phyloP scores from a whole-genome alignment of 2,888 invertebrate species.

The Ellobium chinense region DNA sequence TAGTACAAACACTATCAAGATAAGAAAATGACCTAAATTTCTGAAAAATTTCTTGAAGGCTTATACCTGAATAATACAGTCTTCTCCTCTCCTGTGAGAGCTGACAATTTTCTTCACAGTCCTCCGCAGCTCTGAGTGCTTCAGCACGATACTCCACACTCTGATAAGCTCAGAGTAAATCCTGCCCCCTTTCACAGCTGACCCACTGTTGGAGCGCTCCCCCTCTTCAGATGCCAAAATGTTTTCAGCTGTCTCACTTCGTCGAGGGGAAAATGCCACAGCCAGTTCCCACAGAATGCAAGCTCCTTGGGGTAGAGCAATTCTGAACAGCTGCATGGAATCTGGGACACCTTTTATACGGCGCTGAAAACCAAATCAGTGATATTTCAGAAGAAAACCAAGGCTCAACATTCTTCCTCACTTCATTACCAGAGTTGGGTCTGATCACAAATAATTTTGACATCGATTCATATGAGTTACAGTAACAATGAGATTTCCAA shows the following conservation, averaged over 20 bases:
- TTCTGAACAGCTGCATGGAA: conserved; percentile 20
- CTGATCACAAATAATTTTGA: no score
- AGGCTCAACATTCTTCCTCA: no score
- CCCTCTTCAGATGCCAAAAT: conserved; percentile 55
- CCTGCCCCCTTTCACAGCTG: conserved; percentile 57
- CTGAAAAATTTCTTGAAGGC: background rate
- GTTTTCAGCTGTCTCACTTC: conserved; percentile 62
- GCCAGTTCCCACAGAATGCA: conserved; percentile 72
- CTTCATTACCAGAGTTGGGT: no score
- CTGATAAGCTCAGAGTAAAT: conserved; percentile 70
- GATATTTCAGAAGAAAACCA: no score
- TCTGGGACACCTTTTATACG: conserved; percentile 10
- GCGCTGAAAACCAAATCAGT: no score
- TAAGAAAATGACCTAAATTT: background rate
- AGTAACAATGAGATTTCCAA: no score
- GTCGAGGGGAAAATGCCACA: conserved; percentile 67
- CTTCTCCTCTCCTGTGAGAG: conserved; percentile 66
- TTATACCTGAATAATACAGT: conserved; percentile 56
- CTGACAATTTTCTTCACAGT: conserved; percentile 58
- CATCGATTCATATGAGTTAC: no score
- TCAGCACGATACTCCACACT: conserved; percentile 59
- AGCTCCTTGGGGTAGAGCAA: conserved; percentile 18
- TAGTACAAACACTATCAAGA: no score
- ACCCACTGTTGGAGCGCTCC: conserved; percentile 48
- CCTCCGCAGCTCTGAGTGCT: conserved; percentile 39